These are phyloP conservation scores for Macaca nemestrina DNA, from an alignment of 2,113 vertebrate genomes.

Conservation along the genomic window DNA sequence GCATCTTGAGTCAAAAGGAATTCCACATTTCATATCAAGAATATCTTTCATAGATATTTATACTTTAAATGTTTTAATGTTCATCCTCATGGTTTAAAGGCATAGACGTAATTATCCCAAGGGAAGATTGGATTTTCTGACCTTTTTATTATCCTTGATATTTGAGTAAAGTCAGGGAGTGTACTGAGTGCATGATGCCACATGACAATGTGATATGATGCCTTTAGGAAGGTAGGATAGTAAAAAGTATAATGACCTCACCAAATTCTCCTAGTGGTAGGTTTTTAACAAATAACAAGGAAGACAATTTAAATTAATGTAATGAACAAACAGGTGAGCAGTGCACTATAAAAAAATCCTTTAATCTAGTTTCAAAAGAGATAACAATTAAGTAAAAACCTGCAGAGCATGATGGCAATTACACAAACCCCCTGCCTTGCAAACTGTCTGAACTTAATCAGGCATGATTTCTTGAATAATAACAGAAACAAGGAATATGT, in stretches of 20 bases:
- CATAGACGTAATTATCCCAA: too few relatives aligned
- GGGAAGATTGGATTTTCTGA: neutral
- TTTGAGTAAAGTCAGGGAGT: neutral
- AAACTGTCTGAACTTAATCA: constrained; percentile 70
- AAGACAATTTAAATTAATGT: constrained; percentile 70
- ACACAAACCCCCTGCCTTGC: constrained; percentile 48
- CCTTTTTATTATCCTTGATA: neutral
- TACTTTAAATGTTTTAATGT: neutral
- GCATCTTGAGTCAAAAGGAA: neutral
- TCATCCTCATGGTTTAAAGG: neutral
- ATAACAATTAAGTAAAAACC: constrained; percentile 66
- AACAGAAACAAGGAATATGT: constrained; percentile 48
- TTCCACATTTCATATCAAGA: neutral
- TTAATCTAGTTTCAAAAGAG: constrained; percentile 68
- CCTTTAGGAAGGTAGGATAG: neutral
- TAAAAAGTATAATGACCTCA: neutral
- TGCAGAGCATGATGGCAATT: constrained; percentile 56
- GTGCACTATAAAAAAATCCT: neutral
- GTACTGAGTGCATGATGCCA: neutral
- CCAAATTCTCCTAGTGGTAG: neutral
- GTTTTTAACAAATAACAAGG: constrained; percentile 62
- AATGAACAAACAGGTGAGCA: constrained; percentile 70
- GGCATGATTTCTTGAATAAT: constrained; percentile 69
- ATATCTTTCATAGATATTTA: neutral
- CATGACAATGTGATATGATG: neutral